These are phyloP conservation scores for Drosophila neocordata DNA, from an alignment of 1,140 invertebrate species.

Conservation along the genomic window DNA sequence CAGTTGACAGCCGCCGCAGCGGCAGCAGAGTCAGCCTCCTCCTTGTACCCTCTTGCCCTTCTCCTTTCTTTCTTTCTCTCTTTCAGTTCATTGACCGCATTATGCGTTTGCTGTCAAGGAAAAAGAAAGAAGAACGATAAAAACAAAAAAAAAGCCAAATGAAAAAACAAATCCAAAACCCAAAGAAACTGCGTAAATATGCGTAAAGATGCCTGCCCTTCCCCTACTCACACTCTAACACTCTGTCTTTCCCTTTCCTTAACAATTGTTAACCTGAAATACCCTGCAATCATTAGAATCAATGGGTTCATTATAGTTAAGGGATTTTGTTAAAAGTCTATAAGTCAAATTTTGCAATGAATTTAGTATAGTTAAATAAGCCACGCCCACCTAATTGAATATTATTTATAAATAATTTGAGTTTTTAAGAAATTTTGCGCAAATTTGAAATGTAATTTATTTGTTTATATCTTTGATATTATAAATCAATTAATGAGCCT, in stretches of 20 bases:
- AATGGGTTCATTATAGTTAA: not conserved
- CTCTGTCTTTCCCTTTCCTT: not conserved
- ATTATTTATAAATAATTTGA: no score
- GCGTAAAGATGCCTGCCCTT: slow-evolving; percentile 7
- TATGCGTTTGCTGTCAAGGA: slow-evolving; percentile 36
- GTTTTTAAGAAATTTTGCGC: no score
- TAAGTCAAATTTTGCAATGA: not conserved
- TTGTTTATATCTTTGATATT: no score
- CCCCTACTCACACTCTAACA: not conserved
- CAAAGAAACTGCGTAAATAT: slow-evolving; percentile 22
- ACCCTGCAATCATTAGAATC: not conserved
- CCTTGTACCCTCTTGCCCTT: not conserved
- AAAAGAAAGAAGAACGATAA: not conserved
- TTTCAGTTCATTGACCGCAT: slow-evolving; percentile 62
- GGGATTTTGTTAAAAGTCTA: not conserved
- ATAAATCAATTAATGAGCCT: no score
- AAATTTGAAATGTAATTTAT: no score
- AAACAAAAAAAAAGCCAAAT: not conserved
- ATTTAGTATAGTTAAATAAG: no score
- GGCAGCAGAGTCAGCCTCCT: slow-evolving; percentile 29
- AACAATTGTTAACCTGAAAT: not conserved
- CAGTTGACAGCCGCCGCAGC: slow-evolving; percentile 47
- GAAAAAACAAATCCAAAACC: slow-evolving; percentile 11
- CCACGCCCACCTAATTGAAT: no score
- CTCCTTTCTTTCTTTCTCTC: slow-evolving; percentile 22